Evolutionary conservation across 2,797 vertebrate species (phyloP).

Genomic region (Sebastes nivosus): DNA sequence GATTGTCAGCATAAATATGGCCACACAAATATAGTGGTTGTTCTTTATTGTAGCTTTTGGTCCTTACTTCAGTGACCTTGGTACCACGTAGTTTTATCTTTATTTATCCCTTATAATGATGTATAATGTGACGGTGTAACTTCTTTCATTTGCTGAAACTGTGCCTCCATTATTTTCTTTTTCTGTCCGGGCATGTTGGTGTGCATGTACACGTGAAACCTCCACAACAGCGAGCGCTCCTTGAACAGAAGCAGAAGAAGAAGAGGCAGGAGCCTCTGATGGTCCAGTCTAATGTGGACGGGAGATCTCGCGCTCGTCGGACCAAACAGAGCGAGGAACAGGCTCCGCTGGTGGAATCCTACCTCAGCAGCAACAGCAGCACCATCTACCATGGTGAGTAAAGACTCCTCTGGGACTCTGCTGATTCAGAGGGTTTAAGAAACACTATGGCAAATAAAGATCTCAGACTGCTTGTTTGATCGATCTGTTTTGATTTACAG

Average conservation of each 20-base stretch:
- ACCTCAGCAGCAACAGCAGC: constrained; percentile 97
- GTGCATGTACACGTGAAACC: not conserved
- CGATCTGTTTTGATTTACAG: not conserved
- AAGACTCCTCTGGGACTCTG: not conserved
- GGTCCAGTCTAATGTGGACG: constrained; percentile 96
- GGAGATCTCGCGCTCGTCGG: constrained; percentile 89
- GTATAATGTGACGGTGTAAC: not conserved
- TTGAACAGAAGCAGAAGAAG: constrained; percentile 99
- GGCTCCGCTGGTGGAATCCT: constrained; percentile 95
- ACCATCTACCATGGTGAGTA: constrained; percentile 93
- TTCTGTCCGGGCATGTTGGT: not conserved
- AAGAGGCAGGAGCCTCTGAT: constrained; percentile 98
- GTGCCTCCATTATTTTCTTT: not conserved
- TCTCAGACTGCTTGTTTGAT: constrained; percentile 26
- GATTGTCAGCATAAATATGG: not conserved
- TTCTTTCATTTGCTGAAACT: constrained; percentile 9
- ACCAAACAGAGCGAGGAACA: constrained; percentile 95
- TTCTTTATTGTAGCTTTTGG: not conserved
- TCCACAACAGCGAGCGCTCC: constrained; percentile 86
- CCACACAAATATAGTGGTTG: not conserved
- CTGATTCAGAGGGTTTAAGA: constrained; percentile 11
- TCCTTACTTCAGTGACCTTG: not conserved
- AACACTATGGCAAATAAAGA: constrained; percentile 30
- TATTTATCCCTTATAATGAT: not conserved
- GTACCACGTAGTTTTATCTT: not conserved